Base-by-base conservation (phyloP, 2,797 vertebrate genomes). In the Spinibarbus caldwelli region DNA sequence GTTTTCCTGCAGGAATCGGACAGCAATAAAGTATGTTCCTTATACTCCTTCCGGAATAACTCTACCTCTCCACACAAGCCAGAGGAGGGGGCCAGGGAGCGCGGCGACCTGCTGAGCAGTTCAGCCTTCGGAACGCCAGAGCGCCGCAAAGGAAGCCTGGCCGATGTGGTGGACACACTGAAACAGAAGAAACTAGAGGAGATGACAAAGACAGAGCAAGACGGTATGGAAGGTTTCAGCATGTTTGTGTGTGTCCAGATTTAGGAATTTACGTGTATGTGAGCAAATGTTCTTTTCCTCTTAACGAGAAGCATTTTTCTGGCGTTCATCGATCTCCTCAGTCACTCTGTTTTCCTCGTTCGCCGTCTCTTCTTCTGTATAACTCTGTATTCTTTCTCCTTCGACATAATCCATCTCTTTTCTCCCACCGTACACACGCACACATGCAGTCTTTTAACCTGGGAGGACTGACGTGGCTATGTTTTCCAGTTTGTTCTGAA, bases 111-210 rank as follows among this genome's bases (percentile, higher is more conserved):
- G 94, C 97, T 98, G 96, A 97, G 95, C 91, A 96, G 96, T 94
- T 98, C 97, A 93, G 97, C 96, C 78, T 99, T 99, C 91, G 98
- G 98, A 93, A 99, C 98, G 34, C 98, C 98, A 1, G 98, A 99
- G 92, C 97, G 98, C 88, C 98, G 98, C 95, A 99, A 99, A 96
- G 98, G 98, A 94, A 99, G 98, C 95, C 96, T 99, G 93, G 98
- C 98, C 78, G 98, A 99, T 91, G 98, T 99, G 92, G 98, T 99
- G 95, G 98, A 99, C 94, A 98, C 97, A 41, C 96, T 99, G 94
- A 99, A 99, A 94, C 98, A 99, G 94, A 99, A 99, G 95, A 99
- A 99, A 92, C 94, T 99, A 90, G 98, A 99, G 95, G 98, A 99
- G 94, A 99, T 99, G 97, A 99, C 98, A 92, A 97, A 97, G 93